Conservation (phyloP, 2,797 vertebrate genomes). For the Bucorvus abyssinicus region DNA sequence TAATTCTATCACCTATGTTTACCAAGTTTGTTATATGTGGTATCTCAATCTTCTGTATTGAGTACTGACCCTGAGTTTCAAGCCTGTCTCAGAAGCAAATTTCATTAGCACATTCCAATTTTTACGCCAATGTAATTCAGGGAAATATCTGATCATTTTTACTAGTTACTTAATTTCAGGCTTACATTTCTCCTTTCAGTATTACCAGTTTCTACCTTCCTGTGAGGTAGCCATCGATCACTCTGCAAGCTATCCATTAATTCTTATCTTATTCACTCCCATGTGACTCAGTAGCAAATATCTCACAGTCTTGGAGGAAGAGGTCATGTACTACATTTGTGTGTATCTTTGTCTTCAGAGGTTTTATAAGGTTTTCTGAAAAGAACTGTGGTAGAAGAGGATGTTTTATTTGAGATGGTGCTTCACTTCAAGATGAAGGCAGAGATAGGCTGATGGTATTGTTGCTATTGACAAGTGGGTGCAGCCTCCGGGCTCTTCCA, state of each 20-base stretch:
- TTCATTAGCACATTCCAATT: background rate
- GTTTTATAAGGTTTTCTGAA: background rate
- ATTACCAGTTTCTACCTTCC: background rate
- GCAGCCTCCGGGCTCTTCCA: background rate
- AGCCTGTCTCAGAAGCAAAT: background rate
- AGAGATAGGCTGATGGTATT: background rate
- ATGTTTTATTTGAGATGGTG: background rate
- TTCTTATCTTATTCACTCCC: background rate
- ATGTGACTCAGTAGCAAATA: background rate
- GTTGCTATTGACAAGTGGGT: background rate
- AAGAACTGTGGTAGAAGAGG: background rate
- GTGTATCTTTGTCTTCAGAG: background rate
- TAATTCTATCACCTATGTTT: background rate
- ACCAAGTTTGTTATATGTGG: background rate
- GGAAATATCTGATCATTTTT: background rate
- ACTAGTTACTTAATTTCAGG: background rate
- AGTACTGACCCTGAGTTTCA: background rate
- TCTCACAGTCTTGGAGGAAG: background rate
- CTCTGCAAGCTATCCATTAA: background rate
- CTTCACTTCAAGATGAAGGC: background rate
- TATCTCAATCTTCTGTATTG: background rate
- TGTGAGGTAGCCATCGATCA: background rate
- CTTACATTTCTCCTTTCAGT: background rate
- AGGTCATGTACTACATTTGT: background rate
- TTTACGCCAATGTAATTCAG: background rate